phyloP scores from a whole-genome alignment of 2,888 invertebrate species.

The Ochropleura leucogaster region DNA sequence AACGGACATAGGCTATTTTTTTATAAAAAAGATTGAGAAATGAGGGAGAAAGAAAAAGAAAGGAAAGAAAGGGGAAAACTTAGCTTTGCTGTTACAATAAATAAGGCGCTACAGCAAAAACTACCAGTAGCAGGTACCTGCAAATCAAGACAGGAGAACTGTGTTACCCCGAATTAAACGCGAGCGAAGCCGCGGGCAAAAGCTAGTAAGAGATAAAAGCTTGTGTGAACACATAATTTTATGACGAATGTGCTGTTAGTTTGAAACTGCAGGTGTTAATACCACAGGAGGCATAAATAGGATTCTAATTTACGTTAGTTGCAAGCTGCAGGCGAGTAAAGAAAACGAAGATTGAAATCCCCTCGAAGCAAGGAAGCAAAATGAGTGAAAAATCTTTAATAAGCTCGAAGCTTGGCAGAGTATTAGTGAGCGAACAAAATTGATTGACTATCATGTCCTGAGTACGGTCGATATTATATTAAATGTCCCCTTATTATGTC shows the following conservation, averaged over 20 bases:
- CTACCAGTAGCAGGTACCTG: no score
- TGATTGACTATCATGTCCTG: constrained; percentile 26
- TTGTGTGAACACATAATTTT: not conserved
- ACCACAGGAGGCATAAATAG: not conserved
- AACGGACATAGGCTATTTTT: no score
- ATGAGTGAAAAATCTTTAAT: constrained; percentile 11
- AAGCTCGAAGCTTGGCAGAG: constrained; percentile 5
- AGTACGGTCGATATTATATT: constrained; percentile 11
- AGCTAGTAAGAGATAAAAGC: not conserved
- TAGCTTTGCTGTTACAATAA: no score
- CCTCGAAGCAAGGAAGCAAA: constrained; percentile 1
- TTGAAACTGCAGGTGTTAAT: not conserved
- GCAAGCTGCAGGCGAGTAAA: not conserved
- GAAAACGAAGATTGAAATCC: constrained; percentile 12
- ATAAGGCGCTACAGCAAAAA: no score
- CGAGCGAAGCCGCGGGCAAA: no score
- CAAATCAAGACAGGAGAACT: no score
- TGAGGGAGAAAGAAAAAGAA: no score
- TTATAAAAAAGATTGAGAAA: no score
- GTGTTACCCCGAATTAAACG: no score
- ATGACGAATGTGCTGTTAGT: not conserved
- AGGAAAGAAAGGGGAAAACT: no score
- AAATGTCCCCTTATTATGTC: constrained; percentile 4
- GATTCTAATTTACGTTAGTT: not conserved
- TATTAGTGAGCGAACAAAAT: constrained; percentile 28